Evolutionary conservation across 1,140 invertebrate species (phyloP).

Genomic region (Cryptotermes secundus): DNA sequence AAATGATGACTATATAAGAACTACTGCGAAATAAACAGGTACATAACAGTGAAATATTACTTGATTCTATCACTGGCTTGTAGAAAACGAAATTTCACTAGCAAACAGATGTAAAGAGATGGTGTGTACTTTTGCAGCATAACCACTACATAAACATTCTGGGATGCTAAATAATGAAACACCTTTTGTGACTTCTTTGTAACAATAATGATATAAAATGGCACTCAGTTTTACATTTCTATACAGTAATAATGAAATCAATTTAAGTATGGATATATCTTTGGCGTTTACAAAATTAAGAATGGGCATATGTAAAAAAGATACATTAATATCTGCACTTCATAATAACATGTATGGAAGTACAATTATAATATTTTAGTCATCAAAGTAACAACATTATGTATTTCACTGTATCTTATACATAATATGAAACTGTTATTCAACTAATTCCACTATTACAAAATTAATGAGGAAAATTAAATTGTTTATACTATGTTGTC

Average conservation of each 20-base stretch:
- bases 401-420: not conserved
- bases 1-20: constrained; percentile 1
- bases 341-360: not conserved
- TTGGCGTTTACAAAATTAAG: not conserved
- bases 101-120: not conserved
- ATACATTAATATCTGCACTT: not conserved
- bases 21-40: not conserved
- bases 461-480: not conserved
- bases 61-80: not conserved
- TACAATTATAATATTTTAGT: not conserved
- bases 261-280: not conserved
- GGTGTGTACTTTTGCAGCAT: not conserved
- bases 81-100: not conserved
- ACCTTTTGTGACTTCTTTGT: not conserved
- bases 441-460: not conserved
- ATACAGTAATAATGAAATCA: not conserved
- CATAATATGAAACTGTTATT: not conserved
- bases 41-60: not conserved
- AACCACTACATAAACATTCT: not conserved
- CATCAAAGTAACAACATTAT: too few species aligned
- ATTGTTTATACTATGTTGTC: not conserved
- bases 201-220: constrained; percentile 10
- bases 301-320: not conserved
- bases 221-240: not conserved
- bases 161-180: not conserved